phyloP scores from a whole-genome alignment of 1,140 invertebrate species.

The Teleopsis dalmanni region DNA sequence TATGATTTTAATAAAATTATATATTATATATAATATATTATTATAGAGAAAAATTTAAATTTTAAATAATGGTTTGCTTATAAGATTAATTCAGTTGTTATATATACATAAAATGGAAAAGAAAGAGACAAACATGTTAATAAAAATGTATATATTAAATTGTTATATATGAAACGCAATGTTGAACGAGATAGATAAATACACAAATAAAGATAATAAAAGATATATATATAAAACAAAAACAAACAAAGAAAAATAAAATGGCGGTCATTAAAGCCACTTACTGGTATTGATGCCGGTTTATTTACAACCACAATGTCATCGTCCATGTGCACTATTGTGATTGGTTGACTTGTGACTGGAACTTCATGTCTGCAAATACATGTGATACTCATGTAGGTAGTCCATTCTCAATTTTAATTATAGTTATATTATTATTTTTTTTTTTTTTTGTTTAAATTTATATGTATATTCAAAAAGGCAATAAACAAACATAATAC shows the following conservation, averaged over 20 bases:
- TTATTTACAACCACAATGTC: slow-evolving; percentile 99
- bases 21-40: too few species aligned
- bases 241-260: too few species aligned
- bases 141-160: neutral
- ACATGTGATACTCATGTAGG: neutral
- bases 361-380: slow-evolving; percentile 93
- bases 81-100: too few species aligned
- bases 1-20: too few species aligned
- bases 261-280: slow-evolving; percentile 58
- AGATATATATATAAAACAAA: neutral
- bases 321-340: slow-evolving; percentile 94
- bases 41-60: too few species aligned
- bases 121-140: neutral
- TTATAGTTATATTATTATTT: neutral
- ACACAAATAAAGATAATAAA: neutral
- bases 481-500: neutral
- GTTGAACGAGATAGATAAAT: neutral
- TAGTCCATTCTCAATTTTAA: too few species aligned
- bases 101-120: too few species aligned
- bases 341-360: slow-evolving; percentile 86
- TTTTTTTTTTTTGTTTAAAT: too few species aligned
- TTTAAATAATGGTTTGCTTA: too few species aligned
- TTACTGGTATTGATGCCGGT: slow-evolving; percentile 97
- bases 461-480: neutral
- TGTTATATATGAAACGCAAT: neutral